Evolutionary conservation across 2,113 vertebrate species (phyloP), one percentile per base, ranked within the genome.

Genomic region (Grallaria varia): DNA sequence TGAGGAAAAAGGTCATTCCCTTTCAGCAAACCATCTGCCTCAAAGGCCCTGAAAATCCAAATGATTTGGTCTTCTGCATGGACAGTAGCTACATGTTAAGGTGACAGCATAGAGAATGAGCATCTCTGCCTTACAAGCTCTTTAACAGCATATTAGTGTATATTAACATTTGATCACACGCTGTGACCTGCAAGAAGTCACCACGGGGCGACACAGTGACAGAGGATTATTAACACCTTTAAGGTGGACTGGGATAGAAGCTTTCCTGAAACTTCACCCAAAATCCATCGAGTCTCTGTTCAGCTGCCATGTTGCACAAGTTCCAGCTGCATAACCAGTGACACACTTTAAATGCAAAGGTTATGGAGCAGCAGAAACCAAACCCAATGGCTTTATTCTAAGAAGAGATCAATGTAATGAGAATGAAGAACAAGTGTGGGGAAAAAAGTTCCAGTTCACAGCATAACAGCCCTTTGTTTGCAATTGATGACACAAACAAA

Each of bases 121-220:
- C 21, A 62, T 6, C 33, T 78, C 31, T 72, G 90, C 52, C 63
- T n/a, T 31, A 40, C 2, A n/a, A 37, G 24, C 28, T 58, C 44
- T 33, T 67, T 58, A 59, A 23, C 4, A 1, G 28, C 12, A 52
- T n/a, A 40, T 0, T 1, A 9, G 6, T 25, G 10, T 10, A 28
- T 37, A 19, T 59, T 33, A 39, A 19, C 19, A 78, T 45, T 33
- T 66, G 45, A 60, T 40, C 12, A 50, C 21, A 64, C 23, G 7
- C 16, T 23, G 40, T 10, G 50, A 23, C 21, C n/a, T 39, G 20
- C 79, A 79, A 17, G 47, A 87, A 64, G 69, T n/a, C 22, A 37
- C 24, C 45, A 35, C 28, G 44, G 47, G 60, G 37, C 28, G 27
- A 30, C 17, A 6, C 6, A 10, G 35, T 77, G 71, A 39, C 39